Conservation (phyloP, 2,113 vertebrate genomes). For the Puffinus mauretanicus region DNA sequence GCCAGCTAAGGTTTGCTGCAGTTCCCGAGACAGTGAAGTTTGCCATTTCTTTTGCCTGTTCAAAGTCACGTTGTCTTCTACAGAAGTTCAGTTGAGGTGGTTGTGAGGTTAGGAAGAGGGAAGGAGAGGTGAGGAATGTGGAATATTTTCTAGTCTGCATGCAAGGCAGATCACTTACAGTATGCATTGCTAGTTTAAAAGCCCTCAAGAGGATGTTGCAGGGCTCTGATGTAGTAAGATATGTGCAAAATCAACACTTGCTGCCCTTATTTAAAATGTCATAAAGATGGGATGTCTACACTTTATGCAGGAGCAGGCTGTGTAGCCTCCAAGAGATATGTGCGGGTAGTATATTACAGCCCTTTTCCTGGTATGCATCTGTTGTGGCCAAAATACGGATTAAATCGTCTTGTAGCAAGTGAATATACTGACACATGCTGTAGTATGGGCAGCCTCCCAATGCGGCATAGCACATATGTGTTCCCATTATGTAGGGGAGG, state of each 20-base stretch:
- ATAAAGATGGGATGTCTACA: neutral
- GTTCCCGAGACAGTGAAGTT: neutral
- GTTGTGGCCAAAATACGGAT: neutral
- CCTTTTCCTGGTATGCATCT: neutral
- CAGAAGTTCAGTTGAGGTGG: neutral
- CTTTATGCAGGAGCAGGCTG: neutral
- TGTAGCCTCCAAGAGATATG: neutral
- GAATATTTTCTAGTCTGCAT: slow-evolving; percentile 32
- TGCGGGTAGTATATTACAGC: neutral
- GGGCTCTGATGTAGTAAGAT: neutral
- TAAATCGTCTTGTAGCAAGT: neutral
- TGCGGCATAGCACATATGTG: neutral
- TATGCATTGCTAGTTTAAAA: slow-evolving; percentile 31
- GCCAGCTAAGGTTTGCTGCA: neutral
- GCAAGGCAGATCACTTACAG: slow-evolving; percentile 6
- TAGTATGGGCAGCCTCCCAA: neutral
- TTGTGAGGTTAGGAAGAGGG: neutral
- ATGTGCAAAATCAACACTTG: neutral
- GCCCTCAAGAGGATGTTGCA: slow-evolving; percentile 2
- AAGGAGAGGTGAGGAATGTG: neutral
- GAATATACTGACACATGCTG: neutral
- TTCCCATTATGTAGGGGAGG: neutral
- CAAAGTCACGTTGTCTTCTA: neutral
- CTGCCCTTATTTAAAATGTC: slow-evolving; percentile 2
- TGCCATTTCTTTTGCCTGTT: neutral